These are phyloP conservation scores for Griposia aprilina DNA, from an alignment of 2,888 invertebrate genomes.

Conservation along the genomic window DNA sequence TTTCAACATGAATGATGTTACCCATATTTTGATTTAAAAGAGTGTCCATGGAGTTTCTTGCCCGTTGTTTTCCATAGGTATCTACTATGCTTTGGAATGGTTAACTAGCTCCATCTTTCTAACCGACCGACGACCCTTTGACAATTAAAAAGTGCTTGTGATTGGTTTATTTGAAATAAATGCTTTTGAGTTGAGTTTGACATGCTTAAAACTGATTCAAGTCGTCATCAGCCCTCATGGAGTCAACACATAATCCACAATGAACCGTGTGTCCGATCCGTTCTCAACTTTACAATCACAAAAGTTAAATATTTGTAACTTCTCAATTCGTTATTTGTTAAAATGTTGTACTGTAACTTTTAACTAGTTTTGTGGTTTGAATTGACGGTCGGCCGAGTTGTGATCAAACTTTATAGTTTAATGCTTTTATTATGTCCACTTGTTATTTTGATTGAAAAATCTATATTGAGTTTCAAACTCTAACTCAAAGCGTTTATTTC, in stretches of 20 bases:
- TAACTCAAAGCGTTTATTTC: too few species aligned
- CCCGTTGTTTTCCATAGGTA: too few species aligned
- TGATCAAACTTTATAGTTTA: slow-evolving; percentile 25
- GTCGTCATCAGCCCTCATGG: background rate
- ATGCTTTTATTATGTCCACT: background rate
- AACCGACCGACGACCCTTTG: too few species aligned
- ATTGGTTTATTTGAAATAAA: too few species aligned
- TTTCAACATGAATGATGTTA: too few species aligned
- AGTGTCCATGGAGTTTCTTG: too few species aligned
- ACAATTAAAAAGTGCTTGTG: too few species aligned
- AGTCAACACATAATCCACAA: background rate
- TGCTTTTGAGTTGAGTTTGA: too few species aligned
- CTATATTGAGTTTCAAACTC: too few species aligned
- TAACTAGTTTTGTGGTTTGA: slow-evolving; percentile 57
- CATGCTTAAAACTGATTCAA: background rate
- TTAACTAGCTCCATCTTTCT: too few species aligned
- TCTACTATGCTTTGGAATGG: too few species aligned
- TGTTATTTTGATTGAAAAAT: background rate
- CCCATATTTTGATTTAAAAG: too few species aligned
- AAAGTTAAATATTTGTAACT: slow-evolving; percentile 53
- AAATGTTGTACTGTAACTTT: slow-evolving; percentile 50
- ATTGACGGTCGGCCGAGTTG: slow-evolving; percentile 33
- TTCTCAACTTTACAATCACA: slow-evolving; percentile 31
- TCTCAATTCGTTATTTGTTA: slow-evolving; percentile 54
- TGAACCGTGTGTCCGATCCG: background rate